phyloP scores from a whole-genome alignment of 2,888 invertebrate species.

The Congeria kusceri region DNA sequence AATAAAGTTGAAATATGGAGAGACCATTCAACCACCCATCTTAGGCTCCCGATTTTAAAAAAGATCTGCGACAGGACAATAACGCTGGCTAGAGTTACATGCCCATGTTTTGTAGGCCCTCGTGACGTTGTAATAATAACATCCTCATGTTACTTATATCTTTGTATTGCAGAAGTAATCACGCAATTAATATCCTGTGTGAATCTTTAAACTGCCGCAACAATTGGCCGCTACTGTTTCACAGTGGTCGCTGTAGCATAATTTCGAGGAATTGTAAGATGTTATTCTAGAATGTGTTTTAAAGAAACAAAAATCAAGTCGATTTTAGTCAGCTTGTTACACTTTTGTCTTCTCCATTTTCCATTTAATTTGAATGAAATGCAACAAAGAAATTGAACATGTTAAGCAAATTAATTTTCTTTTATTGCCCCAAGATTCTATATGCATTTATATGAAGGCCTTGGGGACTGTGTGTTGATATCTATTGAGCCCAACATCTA shows the following conservation, averaged over 20 bases:
- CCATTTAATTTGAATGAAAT: too few relatives aligned
- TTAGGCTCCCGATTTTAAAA: conserved; percentile 20
- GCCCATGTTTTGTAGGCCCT: conserved; percentile 48
- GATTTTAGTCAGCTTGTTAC: conserved; percentile 18
- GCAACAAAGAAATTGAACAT: too few relatives aligned
- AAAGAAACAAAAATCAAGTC: neutral
- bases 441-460: too few relatives aligned
- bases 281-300: conserved; percentile 62
- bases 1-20: conserved; percentile 41
- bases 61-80: conserved; percentile 54
- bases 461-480: too few relatives aligned
- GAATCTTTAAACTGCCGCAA: conserved; percentile 49
- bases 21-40: conserved; percentile 56
- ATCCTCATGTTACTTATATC: conserved; percentile 63
- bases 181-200: conserved; percentile 61
- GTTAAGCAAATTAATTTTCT: too few relatives aligned
- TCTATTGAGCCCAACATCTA: too few relatives aligned
- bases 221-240: conserved; percentile 52
- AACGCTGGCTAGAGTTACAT: conserved; percentile 56
- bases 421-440: too few relatives aligned
- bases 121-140: conserved; percentile 52
- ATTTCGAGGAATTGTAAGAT: conserved; percentile 39
- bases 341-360: conserved; percentile 15
- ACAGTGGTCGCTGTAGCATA: conserved; percentile 42
- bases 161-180: conserved; percentile 41